Conservation (phyloP, 2,888 invertebrate species). For the Tyria jacobaeae region DNA sequence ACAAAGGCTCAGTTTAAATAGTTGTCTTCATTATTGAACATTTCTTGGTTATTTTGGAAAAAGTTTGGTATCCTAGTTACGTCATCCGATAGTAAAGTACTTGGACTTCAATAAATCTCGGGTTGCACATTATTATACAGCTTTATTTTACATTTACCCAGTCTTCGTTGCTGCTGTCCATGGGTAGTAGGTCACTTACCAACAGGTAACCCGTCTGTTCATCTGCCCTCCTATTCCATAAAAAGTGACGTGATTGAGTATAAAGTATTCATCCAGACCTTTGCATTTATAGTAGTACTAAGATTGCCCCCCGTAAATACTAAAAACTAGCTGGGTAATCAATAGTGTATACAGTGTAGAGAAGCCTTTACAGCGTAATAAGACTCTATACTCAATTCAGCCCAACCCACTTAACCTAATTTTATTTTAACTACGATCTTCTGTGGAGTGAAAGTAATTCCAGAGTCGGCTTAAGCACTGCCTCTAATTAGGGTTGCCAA, state of each 20-base stretch:
- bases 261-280: too few species aligned
- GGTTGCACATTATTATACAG: too few species aligned
- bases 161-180: too few species aligned
- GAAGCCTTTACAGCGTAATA: not conserved
- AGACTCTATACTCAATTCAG: constrained; percentile 3
- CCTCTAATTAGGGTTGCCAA: not conserved
- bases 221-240: too few species aligned
- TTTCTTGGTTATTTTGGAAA: constrained; percentile 3
- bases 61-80: not conserved
- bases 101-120: too few species aligned
- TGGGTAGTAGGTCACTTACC: too few species aligned
- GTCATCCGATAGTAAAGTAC: too few species aligned
- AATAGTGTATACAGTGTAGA: not conserved
- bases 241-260: too few species aligned
- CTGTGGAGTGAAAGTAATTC: constrained; percentile 2
- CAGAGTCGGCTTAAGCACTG: constrained; percentile 1
- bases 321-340: not conserved
- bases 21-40: constrained; percentile 34
- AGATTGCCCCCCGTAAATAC: too few species aligned
- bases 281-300: too few species aligned
- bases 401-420: constrained; percentile 1
- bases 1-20: constrained; percentile 43
- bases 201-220: too few species aligned
- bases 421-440: constrained; percentile 6
- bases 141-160: too few species aligned